Conservation (phyloP, 2,888 invertebrate genomes). For the Chymomyza fuscimana region DNA sequence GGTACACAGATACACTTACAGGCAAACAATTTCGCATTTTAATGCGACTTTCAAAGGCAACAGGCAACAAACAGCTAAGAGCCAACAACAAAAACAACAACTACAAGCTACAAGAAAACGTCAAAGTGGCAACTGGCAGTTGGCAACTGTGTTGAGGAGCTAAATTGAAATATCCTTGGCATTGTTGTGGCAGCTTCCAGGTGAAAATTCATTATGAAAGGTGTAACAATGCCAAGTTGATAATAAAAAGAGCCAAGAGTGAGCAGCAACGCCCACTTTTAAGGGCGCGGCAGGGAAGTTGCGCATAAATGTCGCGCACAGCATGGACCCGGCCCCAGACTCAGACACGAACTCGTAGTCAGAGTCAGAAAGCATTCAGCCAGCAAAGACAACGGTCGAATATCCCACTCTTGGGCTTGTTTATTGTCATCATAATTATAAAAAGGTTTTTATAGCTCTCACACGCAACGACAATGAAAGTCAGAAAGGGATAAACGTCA, state of each 20-base stretch:
- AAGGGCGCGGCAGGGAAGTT: conserved; percentile 10
- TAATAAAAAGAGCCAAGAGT: conserved; percentile 56
- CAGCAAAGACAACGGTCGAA: conserved; percentile 32
- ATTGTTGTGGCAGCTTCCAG: conserved; percentile 58
- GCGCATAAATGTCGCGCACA: conserved; percentile 17
- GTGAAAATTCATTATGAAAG: conserved; percentile 63
- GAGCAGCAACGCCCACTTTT: neutral
- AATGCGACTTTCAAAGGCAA: conserved; percentile 6
- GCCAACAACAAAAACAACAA: neutral
- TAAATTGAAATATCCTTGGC: conserved; percentile 71
- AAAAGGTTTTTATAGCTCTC: conserved; percentile 65
- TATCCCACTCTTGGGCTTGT: conserved; percentile 47
- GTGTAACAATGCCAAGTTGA: conserved; percentile 70
- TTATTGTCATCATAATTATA: conserved; percentile 73
- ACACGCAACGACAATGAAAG: neutral
- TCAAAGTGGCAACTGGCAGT: conserved; percentile 67
- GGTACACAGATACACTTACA: neutral
- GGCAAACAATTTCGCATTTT: conserved; percentile 1
- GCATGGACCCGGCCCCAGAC: conserved; percentile 34
- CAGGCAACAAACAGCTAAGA: conserved; percentile 15
- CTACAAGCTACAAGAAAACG: conserved; percentile 48
- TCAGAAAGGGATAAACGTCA: conserved; percentile 52
- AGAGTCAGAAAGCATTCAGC: conserved; percentile 1
- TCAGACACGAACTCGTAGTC: conserved; percentile 1
- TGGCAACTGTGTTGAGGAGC: conserved; percentile 50